phyloP scores from a whole-genome alignment of 64 coral and sea anemone species.

The Montipora sp. region DNA sequence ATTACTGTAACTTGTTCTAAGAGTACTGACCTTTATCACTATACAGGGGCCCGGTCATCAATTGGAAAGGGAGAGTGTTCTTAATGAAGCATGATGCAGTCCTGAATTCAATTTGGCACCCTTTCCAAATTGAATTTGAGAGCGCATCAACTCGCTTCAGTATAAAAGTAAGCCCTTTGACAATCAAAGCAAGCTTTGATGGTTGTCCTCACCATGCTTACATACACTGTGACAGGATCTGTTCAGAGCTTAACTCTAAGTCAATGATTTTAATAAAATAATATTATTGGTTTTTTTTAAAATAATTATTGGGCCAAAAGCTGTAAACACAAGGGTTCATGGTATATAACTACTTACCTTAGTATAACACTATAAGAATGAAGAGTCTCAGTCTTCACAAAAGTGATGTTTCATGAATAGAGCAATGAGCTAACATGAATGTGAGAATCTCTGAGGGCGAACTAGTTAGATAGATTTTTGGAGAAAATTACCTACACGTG shows the following conservation, averaged over 20 bases:
- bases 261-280: neutral
- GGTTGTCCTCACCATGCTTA: neutral
- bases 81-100: neutral
- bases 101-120: neutral
- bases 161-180: neutral
- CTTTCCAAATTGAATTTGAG: neutral
- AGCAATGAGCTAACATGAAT: neutral
- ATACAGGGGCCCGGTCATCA: neutral
- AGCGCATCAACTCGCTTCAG: neutral
- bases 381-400: neutral
- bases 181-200: neutral
- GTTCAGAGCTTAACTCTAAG: neutral
- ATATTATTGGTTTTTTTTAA: neutral
- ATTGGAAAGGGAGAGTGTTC: neutral
- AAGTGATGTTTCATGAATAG: neutral
- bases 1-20: neutral
- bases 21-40: neutral
- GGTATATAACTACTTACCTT: neutral
- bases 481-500: neutral
- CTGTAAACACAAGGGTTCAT: neutral
- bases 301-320: neutral
- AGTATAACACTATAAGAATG: neutral
- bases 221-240: neutral
- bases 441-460: neutral
- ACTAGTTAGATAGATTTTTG: neutral